Percentiles rank a stretch among this genome's conserved stretches.
Conservation (phyloP, 2,888 invertebrate species). For the Orthosia incerta region DNA sequence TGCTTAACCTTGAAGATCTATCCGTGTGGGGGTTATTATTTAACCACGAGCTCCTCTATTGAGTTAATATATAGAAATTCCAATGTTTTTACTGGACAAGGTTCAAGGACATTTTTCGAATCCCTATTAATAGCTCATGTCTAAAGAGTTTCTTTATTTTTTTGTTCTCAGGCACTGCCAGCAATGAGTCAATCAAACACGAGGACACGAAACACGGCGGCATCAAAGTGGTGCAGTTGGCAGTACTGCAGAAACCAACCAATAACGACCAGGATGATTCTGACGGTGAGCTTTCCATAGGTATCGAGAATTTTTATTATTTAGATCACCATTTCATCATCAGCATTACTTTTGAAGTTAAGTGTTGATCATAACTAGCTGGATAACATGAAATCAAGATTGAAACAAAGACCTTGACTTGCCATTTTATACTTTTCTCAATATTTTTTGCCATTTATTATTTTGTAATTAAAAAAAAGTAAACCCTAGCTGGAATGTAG, state of each 20-base stretch:
- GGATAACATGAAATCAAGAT: no score
- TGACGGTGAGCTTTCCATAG: constrained; percentile 80
- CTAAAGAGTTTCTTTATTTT: not conserved
- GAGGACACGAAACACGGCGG: constrained; percentile 79
- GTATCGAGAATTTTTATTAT: constrained; percentile 48
- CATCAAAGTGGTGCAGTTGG: constrained; percentile 87
- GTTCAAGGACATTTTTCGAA: not conserved
- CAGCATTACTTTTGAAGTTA: no score
- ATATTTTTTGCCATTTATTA: no score
- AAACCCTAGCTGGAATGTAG: no score
- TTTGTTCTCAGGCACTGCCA: constrained; percentile 61
- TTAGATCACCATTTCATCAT: not conserved
- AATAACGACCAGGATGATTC: constrained; percentile 85
- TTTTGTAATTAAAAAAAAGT: no score
- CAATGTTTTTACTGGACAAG: not conserved
- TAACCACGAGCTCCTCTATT: no score
- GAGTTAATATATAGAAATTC: no score
- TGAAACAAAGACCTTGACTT: no score
- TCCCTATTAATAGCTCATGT: not conserved
- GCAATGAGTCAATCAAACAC: constrained; percentile 68
- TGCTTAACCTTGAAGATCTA: no score
- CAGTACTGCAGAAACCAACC: constrained; percentile 84
- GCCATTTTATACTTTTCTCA: no score
- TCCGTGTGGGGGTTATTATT: no score
- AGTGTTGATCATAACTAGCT: no score